These are phyloP conservation scores for Trichogramma dendrolimi DNA, from an alignment of 2,888 invertebrate genomes.

Conservation along the genomic window DNA sequence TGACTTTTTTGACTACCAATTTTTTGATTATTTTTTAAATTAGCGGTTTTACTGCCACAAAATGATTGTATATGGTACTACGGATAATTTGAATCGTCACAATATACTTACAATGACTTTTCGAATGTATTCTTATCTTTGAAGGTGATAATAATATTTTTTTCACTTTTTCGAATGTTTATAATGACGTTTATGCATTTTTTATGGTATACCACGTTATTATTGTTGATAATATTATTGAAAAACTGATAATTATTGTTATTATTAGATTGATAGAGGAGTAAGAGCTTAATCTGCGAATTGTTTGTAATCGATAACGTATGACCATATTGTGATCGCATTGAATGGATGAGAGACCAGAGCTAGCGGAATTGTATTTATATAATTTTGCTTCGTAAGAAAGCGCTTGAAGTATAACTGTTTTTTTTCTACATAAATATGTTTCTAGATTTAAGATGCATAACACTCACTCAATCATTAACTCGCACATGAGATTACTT, in stretches of 20 bases:
- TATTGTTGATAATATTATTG: slow-evolving; percentile 7
- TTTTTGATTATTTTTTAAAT: too few relatives aligned
- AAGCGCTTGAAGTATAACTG: slow-evolving; percentile 15
- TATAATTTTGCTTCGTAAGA: neutral
- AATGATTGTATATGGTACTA: slow-evolving; percentile 1
- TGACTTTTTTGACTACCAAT: too few relatives aligned
- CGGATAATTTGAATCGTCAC: slow-evolving; percentile 10
- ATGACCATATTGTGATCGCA: slow-evolving; percentile 7
- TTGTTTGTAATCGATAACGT: slow-evolving; percentile 8
- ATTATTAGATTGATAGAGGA: slow-evolving; percentile 20
- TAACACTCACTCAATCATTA: slow-evolving; percentile 18
- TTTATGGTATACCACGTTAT: slow-evolving; percentile 1
- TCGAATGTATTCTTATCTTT: slow-evolving; percentile 6
- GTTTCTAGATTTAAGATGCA: slow-evolving; percentile 12
- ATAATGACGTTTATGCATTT: slow-evolving; percentile 21
- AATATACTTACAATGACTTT: slow-evolving; percentile 6
- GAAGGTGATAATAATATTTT: slow-evolving; percentile 18
- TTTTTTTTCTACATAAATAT: slow-evolving; percentile 9
- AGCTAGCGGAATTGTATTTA: slow-evolving; percentile 1
- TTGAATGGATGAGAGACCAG: slow-evolving; percentile 4
- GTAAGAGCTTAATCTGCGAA: slow-evolving; percentile 24
- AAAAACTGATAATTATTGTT: slow-evolving; percentile 19
- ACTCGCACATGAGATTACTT: slow-evolving; percentile 17
- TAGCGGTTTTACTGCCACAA: too few relatives aligned
- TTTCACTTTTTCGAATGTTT: slow-evolving; percentile 16